These are phyloP conservation scores for Spinus pinus DNA, from an alignment of 2,797 vertebrate genomes.

Conservation along the genomic window DNA sequence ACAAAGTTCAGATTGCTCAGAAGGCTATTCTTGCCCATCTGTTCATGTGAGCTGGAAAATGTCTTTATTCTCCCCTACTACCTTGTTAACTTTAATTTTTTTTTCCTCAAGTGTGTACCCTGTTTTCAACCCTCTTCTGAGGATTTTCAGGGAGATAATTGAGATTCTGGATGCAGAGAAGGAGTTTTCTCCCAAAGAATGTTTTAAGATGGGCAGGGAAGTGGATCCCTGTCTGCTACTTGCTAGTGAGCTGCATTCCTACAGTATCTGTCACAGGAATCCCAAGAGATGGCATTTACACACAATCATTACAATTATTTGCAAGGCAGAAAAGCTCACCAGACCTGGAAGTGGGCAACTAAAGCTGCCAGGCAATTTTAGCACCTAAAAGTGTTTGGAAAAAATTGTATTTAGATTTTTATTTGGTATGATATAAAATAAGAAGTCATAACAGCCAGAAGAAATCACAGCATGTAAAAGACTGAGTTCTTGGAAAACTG, in stretches of 20 bases:
- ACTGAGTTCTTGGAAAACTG: not conserved
- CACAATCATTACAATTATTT: not conserved
- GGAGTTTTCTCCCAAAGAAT: not conserved
- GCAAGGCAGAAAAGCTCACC: not conserved
- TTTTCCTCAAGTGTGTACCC: not conserved
- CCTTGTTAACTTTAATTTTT: not conserved
- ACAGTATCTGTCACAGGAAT: not conserved
- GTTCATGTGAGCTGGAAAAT: not conserved
- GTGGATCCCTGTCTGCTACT: not conserved
- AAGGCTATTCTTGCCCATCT: not conserved
- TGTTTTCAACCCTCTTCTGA: not conserved
- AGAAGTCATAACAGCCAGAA: not conserved
- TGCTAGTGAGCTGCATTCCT: constrained; percentile 2
- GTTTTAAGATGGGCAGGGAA: not conserved
- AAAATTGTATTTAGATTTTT: not conserved
- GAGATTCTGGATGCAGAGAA: not conserved
- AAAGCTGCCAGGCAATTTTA: not conserved
- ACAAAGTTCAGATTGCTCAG: not conserved
- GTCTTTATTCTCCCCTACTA: not conserved
- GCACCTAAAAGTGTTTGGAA: not conserved
- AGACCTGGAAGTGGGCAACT: not conserved
- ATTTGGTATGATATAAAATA: not conserved
- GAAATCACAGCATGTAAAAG: not conserved
- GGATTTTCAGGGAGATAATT: not conserved
- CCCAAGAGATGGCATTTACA: constrained; percentile 25